A percentile compares a stretch with the other conserved stretches of the same genome.
Conservation (phyloP, 2,797 vertebrate genomes). For the Propithecus perrieri region DNA sequence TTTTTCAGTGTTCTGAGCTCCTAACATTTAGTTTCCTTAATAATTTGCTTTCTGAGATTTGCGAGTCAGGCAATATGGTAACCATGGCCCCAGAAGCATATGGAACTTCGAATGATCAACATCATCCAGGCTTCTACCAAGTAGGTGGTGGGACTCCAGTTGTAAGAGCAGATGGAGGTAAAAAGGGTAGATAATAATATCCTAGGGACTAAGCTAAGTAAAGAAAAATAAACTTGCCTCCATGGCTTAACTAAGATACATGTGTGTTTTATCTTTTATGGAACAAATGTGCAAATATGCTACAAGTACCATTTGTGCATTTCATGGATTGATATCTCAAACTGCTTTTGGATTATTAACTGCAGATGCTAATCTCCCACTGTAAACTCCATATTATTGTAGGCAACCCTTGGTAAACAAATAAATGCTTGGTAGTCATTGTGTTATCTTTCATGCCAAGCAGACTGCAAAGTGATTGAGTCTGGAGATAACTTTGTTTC, state of each 20-base stretch:
- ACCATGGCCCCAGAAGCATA: slow-evolving; percentile 51
- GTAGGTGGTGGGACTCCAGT: slow-evolving; percentile 13
- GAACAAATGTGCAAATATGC: slow-evolving; percentile 2
- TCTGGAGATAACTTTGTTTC: not conserved
- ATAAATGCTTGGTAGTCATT: not conserved
- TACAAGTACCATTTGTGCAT: slow-evolving; percentile 21
- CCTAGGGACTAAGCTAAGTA: not conserved
- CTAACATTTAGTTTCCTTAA: slow-evolving; percentile 31
- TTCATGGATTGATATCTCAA: not conserved
- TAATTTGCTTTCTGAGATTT: slow-evolving; percentile 57
- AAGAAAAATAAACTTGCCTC: slow-evolving; percentile 49
- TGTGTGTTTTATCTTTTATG: slow-evolving; percentile 34
- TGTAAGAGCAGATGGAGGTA: slow-evolving; percentile 53
- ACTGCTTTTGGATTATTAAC: slow-evolving; percentile 7
- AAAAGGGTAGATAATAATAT: slow-evolving; percentile 31
- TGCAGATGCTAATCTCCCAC: not conserved
- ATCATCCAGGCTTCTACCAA: slow-evolving; percentile 52
- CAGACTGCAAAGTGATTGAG: not conserved
- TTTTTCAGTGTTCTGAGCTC: slow-evolving; percentile 54
- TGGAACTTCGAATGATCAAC: slow-evolving; percentile 41
- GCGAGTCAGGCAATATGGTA: slow-evolving; percentile 58
- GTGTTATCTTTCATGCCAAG: slow-evolving; percentile 30
- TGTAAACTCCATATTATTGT: not conserved
- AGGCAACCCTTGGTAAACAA: not conserved
- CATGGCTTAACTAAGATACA: not conserved